Evolutionary conservation across 2,113 vertebrate genomes (phyloP).

Genomic region (Archocentrus centrarchus): DNA sequence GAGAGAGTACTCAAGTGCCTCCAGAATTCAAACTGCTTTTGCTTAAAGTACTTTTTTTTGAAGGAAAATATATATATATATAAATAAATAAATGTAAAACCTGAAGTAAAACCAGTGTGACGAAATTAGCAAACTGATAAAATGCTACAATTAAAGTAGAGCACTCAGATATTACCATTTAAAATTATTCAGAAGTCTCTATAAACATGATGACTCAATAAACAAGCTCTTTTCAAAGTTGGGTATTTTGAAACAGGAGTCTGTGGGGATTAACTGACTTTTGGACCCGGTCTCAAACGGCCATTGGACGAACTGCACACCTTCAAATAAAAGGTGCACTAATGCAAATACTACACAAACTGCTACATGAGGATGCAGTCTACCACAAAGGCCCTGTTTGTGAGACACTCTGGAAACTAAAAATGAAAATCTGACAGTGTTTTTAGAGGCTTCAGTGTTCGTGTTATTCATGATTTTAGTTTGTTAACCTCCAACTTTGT

Average conservation of each 20-base stretch:
- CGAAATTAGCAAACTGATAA: neutral
- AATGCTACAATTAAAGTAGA: neutral
- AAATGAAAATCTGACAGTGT: neutral
- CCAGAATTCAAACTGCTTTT: neutral
- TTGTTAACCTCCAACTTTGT: neutral
- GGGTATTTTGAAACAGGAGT: neutral
- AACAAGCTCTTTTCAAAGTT: neutral
- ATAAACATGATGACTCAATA: neutral
- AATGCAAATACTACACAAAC: neutral
- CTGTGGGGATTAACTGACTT: neutral
- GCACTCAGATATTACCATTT: neutral
- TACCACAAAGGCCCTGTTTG: neutral
- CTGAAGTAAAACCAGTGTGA: too few species aligned
- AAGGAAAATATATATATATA: too few species aligned
- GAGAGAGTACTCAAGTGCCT: neutral
- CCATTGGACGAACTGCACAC: neutral
- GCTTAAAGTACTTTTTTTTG: neutral
- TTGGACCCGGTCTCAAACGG: neutral
- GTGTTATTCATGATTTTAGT: neutral
- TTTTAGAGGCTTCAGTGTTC: neutral
- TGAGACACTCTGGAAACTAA: neutral
- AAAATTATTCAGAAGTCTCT: neutral
- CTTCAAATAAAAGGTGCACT: neutral
- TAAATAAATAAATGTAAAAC: too few species aligned
- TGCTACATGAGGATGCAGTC: too few species aligned